Evolutionary conservation across 1,140 invertebrate genomes (phyloP).

Genomic region (Marisa cornuarietis): DNA sequence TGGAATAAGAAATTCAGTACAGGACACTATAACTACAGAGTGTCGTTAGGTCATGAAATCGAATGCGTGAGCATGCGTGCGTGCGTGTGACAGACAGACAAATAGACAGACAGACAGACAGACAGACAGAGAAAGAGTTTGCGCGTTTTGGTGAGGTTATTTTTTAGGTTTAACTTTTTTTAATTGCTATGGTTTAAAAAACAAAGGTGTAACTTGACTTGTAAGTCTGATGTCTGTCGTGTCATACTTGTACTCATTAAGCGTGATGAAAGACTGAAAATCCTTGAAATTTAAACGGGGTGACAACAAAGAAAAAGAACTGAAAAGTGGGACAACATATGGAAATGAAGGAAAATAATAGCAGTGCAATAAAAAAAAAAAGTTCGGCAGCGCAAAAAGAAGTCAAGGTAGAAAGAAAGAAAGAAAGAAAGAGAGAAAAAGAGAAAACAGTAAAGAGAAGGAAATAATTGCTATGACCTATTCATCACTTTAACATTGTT

Average conservation of each 20-base stretch:
- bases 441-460: neutral
- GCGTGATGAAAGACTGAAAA: too few species aligned
- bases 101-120: neutral
- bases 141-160: neutral
- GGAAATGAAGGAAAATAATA: neutral
- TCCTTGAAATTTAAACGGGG: too few species aligned
- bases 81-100: neutral
- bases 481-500: too few species aligned
- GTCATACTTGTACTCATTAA: too few species aligned
- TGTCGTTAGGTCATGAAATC: neutral
- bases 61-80: neutral
- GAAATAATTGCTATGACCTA: neutral
- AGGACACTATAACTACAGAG: neutral
- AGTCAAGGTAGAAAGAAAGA: neutral
- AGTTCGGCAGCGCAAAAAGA: too few species aligned
- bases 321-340: too few species aligned
- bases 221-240: too few species aligned
- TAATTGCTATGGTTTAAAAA: too few species aligned
- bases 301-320: too few species aligned
- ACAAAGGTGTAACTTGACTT: too few species aligned
- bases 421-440: slow-evolving; percentile 2
- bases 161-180: neutral
- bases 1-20: neutral
- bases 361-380: too few species aligned
- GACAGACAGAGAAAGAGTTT: neutral